Conservation (phyloP, 2,113 vertebrate genomes). For the Willisornis vidua region DNA sequence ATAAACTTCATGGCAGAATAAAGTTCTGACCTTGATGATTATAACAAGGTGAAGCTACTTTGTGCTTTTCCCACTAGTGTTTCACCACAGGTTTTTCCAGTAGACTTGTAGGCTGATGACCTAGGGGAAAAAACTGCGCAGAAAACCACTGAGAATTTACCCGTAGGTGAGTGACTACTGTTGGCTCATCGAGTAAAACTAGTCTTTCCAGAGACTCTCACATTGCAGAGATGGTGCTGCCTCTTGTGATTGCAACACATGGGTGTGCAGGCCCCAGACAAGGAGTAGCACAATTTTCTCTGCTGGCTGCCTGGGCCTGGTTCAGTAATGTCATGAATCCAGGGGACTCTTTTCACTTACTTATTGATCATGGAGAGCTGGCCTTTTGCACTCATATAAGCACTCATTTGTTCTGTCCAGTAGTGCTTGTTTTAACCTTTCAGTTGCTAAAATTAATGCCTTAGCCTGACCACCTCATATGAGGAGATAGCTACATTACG, state of each 20-base stretch:
- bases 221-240: background rate
- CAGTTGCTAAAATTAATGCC: background rate
- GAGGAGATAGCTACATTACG: background rate
- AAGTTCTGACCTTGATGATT: slow-evolving; percentile 10
- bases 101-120: background rate
- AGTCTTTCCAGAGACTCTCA: slow-evolving; percentile 45
- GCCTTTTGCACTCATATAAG: background rate
- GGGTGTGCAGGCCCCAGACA: background rate
- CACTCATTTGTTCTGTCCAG: background rate
- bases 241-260: slow-evolving; percentile 22
- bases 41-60: background rate
- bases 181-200: slow-evolving; percentile 33
- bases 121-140: background rate
- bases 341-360: background rate
- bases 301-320: background rate
- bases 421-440: background rate
- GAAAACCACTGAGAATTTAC: background rate
- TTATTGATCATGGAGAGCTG: background rate
- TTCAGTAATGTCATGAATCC: background rate
- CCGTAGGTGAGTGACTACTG: background rate
- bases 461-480: background rate
- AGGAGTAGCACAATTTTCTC: background rate
- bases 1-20: background rate
- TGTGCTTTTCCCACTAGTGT: background rate
- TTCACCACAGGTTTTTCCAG: slow-evolving; percentile 41